Evolutionary conservation across 2,888 invertebrate genomes (phyloP).

Genomic region (Salpingus planirostris): DNA sequence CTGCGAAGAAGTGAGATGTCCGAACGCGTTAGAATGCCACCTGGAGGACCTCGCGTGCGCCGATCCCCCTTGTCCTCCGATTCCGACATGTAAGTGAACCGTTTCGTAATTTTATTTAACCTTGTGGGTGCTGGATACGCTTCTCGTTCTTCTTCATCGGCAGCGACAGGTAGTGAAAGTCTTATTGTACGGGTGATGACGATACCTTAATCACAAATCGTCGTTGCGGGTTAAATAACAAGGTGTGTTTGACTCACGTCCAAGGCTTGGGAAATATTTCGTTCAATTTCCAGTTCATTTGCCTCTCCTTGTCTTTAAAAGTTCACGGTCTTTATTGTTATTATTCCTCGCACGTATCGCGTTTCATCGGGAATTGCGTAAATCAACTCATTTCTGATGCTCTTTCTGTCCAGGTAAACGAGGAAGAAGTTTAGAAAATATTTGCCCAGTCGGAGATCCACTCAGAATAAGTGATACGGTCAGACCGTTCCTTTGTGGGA

Average conservation of each 20-base stretch:
- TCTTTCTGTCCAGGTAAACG: conserved; percentile 51
- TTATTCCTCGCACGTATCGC: conserved; percentile 10
- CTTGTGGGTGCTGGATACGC: too few relatives aligned
- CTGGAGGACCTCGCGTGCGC: conserved; percentile 70
- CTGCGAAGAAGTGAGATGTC: conserved; percentile 66
- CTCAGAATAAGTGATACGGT: conserved; percentile 62
- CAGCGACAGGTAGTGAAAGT: too few relatives aligned
- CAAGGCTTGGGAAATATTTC: conserved; percentile 13
- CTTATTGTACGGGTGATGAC: too few relatives aligned
- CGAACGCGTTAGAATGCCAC: conserved; percentile 67
- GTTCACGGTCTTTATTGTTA: conserved; percentile 8
- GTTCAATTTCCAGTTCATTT: conserved; percentile 12
- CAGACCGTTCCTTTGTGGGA: conserved; percentile 74
- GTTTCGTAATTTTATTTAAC: too few relatives aligned
- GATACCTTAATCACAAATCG: too few relatives aligned
- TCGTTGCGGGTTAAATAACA: too few relatives aligned
- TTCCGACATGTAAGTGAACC: conserved; percentile 67
- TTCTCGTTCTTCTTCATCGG: too few relatives aligned
- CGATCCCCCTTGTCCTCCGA: conserved; percentile 72
- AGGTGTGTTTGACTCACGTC: conserved; percentile 16
- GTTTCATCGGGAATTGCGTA: conserved; percentile 2
- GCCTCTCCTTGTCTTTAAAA: conserved; percentile 13
- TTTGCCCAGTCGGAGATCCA: conserved; percentile 70
- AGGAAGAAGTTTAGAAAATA: conserved; percentile 65
- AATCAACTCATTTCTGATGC: too few relatives aligned